These are phyloP conservation scores for Sinocyclocheilus maitianheensis DNA, from an alignment of 2,113 vertebrate species.

Conservation along the genomic window DNA sequence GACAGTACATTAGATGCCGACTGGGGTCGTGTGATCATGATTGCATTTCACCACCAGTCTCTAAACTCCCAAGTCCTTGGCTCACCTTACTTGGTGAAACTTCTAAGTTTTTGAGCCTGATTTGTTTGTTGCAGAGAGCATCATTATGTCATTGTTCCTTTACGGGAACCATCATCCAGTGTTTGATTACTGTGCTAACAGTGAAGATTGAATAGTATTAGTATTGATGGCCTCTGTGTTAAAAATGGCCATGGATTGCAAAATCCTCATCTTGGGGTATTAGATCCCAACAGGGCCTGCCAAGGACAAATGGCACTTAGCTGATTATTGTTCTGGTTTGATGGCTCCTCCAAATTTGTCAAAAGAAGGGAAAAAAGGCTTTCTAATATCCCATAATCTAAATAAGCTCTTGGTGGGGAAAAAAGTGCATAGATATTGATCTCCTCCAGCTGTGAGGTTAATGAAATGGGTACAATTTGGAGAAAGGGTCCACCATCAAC, in stretches of 20 bases:
- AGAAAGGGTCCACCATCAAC: conserved; percentile 60
- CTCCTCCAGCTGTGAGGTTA: conserved; percentile 68
- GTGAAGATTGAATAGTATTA: conserved; percentile 41
- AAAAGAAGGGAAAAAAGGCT: conserved; percentile 43
- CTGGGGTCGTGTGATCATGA: neutral
- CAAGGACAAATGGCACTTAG: conserved; percentile 73
- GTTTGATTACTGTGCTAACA: conserved; percentile 53
- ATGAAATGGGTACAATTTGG: conserved; percentile 63
- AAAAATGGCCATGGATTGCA: conserved; percentile 51
- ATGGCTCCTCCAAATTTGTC: conserved; percentile 62
- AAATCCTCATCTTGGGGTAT: conserved; percentile 64
- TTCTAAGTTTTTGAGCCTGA: neutral
- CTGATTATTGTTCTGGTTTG: conserved; percentile 65
- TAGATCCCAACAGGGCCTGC: conserved; percentile 54
- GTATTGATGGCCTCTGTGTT: conserved; percentile 49
- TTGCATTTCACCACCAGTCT: neutral
- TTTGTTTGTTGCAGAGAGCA: conserved; percentile 10
- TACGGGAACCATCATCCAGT: conserved; percentile 1
- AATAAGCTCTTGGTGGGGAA: conserved; percentile 55
- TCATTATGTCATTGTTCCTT: conserved; percentile 1
- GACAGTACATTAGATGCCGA: neutral
- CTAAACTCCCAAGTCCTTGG: neutral
- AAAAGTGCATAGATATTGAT: conserved; percentile 67
- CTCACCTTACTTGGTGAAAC: neutral
- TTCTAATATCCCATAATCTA: conserved; percentile 61